Conservation (phyloP, 2,888 invertebrate genomes). For the Andricus quercusramuli region DNA sequence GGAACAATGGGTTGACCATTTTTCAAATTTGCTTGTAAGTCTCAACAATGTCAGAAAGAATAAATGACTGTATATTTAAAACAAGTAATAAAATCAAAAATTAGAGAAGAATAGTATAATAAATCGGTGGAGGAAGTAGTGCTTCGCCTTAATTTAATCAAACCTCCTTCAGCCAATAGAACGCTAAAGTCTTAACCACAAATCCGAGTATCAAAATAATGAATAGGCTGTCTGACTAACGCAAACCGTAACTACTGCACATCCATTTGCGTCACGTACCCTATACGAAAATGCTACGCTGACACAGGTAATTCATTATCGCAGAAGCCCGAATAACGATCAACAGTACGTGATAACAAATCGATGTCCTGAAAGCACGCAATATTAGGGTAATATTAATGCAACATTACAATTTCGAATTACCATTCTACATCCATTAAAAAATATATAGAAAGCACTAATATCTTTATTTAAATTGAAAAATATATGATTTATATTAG, state of each 20-base stretch:
- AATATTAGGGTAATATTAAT: neutral
- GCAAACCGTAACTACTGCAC: neutral
- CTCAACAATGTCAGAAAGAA: neutral
- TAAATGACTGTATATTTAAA: neutral
- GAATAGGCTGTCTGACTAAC: conserved; percentile 26
- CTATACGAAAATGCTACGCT: conserved; percentile 23
- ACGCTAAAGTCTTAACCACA: conserved; percentile 15
- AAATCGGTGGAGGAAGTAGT: neutral
- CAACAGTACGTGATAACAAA: conserved; percentile 28
- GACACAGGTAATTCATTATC: conserved; percentile 26
- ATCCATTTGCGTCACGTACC: conserved; percentile 24
- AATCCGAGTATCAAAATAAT: conserved; percentile 21
- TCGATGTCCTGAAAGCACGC: conserved; percentile 4
- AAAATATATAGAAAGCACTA: neutral
- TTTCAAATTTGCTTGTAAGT: too few relatives aligned
- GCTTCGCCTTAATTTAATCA: conserved; percentile 9
- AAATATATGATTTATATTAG: neutral
- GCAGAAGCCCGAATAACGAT: conserved; percentile 27
- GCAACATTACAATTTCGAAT: neutral
- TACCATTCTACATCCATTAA: neutral
- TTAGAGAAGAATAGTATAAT: neutral
- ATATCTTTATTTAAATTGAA: neutral
- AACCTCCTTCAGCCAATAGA: conserved; percentile 1
- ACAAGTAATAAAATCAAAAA: neutral
- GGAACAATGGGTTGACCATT: too few relatives aligned